Conservation (phyloP, 1,140 invertebrate genomes). For the Atta texana region DNA sequence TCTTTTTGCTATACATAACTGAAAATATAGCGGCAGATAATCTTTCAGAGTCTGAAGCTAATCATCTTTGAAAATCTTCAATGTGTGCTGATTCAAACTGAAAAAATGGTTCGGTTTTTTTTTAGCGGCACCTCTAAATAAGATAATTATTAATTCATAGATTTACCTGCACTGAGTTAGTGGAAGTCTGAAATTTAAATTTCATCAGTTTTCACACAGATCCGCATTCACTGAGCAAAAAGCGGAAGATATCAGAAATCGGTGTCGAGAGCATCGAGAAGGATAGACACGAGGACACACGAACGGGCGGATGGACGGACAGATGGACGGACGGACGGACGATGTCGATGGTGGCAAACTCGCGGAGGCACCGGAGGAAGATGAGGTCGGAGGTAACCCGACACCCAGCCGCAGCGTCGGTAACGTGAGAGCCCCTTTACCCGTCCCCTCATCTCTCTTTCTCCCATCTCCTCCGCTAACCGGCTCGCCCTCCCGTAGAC, state of each 20-base stretch:
- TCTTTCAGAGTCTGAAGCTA: neutral
- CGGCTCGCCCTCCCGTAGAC: slow-evolving; percentile 72
- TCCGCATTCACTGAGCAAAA: slow-evolving; percentile 19
- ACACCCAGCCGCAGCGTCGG: slow-evolving; percentile 82
- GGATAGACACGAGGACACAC: slow-evolving; percentile 19
- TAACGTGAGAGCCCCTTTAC: slow-evolving; percentile 82
- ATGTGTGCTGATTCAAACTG: neutral
- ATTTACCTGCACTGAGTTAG: neutral
- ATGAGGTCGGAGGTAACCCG: slow-evolving; percentile 82
- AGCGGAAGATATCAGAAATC: slow-evolving; percentile 42
- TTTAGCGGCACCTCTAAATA: neutral
- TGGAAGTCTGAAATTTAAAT: slow-evolving; percentile 34
- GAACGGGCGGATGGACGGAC: slow-evolving; percentile 58
- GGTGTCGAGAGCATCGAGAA: slow-evolving; percentile 31
- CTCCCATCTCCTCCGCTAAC: slow-evolving; percentile 75
- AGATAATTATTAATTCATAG: slow-evolving; percentile 3
- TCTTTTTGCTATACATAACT: neutral
- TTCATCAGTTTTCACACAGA: slow-evolving; percentile 54
- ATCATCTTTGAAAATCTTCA: neutral
- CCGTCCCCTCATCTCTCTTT: slow-evolving; percentile 69
- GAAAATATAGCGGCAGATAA: neutral
- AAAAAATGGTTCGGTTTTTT: neutral
- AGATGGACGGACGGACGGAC: slow-evolving; percentile 72
- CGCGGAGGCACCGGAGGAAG: slow-evolving; percentile 82
- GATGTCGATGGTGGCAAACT: slow-evolving; percentile 83